phyloP scores from a whole-genome alignment of 2,113 vertebrate species.

The Collichthys lucidus region DNA sequence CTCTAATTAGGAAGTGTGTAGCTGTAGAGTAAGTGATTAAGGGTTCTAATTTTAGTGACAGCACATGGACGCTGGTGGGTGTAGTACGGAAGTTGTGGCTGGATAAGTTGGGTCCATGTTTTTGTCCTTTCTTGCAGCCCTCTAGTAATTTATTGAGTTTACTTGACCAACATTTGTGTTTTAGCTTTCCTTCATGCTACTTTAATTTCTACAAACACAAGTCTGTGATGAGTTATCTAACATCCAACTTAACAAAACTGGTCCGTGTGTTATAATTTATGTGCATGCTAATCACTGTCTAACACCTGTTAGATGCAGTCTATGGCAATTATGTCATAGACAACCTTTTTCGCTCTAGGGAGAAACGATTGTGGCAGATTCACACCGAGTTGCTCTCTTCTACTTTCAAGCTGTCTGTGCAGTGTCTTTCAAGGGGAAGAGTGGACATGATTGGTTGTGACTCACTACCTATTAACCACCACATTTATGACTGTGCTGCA shows the following conservation, averaged over 20 bases:
- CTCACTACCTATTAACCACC: slow-evolving; percentile 27
- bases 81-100: slow-evolving; percentile 8
- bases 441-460: slow-evolving; percentile 38
- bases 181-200: not conserved
- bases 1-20: slow-evolving; percentile 68
- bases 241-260: not conserved
- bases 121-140: not conserved
- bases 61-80: slow-evolving; percentile 36
- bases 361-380: slow-evolving; percentile 16
- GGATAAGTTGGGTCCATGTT: not conserved
- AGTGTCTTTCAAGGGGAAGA: slow-evolving; percentile 16
- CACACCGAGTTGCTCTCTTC: slow-evolving; percentile 27
- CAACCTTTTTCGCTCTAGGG: slow-evolving; percentile 6
- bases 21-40: slow-evolving; percentile 69
- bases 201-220: not conserved
- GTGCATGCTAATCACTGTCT: not conserved
- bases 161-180: not conserved
- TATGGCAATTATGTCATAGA: slow-evolving; percentile 5
- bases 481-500: slow-evolving; percentile 45
- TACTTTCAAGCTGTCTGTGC: slow-evolving; percentile 22
- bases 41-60: slow-evolving; percentile 63
- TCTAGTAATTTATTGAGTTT: not conserved
- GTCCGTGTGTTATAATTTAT: not conserved
- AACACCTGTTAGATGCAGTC: not conserved
- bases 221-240: not conserved